Evolutionary conservation across 2,888 invertebrate species (phyloP).

Genomic region (Parasteatoda lunata): DNA sequence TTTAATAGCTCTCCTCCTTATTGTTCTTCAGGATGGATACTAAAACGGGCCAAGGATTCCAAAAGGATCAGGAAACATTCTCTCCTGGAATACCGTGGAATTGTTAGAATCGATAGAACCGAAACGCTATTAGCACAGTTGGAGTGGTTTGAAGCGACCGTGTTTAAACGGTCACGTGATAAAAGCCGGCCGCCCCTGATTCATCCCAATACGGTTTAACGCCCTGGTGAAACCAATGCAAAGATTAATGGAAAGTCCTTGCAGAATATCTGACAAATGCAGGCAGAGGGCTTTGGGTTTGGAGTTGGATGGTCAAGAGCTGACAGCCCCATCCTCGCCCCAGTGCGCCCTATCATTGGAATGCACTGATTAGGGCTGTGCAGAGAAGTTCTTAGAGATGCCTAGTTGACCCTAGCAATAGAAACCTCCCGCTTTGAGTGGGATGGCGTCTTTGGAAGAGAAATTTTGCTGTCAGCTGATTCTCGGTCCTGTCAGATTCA

Average conservation of each 20-base stretch:
- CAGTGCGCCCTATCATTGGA: neutral
- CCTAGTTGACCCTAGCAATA: neutral
- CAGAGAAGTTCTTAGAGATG: neutral
- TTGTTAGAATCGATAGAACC: constrained; percentile 9
- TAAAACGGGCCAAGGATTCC: neutral
- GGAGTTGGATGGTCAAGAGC: constrained; percentile 25
- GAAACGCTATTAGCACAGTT: constrained; percentile 41
- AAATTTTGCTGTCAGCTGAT: neutral
- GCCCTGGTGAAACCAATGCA: constrained; percentile 35
- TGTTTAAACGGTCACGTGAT: constrained; percentile 44
- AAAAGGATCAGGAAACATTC: neutral
- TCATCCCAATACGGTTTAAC: constrained; percentile 56
- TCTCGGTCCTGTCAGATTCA: too few species aligned
- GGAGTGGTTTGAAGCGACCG: constrained; percentile 19
- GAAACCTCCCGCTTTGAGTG: neutral
- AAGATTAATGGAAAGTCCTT: constrained; percentile 49
- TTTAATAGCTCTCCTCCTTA: too few species aligned
- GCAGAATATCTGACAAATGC: constrained; percentile 45
- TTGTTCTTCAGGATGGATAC: neutral
- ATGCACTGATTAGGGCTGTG: constrained; percentile 6
- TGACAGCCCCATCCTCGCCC: neutral
- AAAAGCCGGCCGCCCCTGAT: constrained; percentile 15
- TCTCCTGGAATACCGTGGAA: neutral
- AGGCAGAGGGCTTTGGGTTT: constrained; percentile 12
- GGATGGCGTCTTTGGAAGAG: neutral